Evolutionary conservation across 2,113 vertebrate genomes (phyloP).

Genomic region (Macrotis lagotis): DNA sequence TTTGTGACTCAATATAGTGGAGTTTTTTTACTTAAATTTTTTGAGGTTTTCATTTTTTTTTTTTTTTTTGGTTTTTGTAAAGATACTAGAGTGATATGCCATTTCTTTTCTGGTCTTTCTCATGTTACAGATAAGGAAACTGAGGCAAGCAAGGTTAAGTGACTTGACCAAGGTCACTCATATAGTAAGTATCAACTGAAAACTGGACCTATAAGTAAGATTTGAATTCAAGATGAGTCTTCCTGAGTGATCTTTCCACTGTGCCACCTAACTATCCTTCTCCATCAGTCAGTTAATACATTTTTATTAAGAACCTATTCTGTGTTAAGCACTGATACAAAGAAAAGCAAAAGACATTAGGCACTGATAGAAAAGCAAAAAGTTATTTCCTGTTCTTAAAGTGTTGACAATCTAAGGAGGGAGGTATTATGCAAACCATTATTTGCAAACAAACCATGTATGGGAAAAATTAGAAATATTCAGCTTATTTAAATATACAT

Average conservation of each 20-base stretch:
- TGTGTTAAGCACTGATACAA: not conserved
- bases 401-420: too few relatives aligned
- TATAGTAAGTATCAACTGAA: too few relatives aligned
- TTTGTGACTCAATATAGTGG: not conserved
- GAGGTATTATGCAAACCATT: not conserved
- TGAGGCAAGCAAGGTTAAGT: not conserved
- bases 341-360: not conserved
- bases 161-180: constrained; percentile 32
- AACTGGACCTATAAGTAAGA: too few relatives aligned
- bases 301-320: not conserved
- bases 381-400: too few relatives aligned
- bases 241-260: not conserved
- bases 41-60: not conserved
- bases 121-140: not conserved
- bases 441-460: not conserved
- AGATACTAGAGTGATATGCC: not conserved
- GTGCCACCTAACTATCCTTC: not conserved
- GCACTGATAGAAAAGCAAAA: too few relatives aligned
- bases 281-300: not conserved
- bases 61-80: not conserved
- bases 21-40: too few relatives aligned
- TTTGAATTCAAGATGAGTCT: not conserved
- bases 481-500: not conserved
- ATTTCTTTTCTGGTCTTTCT: not conserved
- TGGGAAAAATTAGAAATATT: not conserved